Evolutionary conservation across 2,113 vertebrate genomes (phyloP), one percentile per base, ranked within the genome.

Genomic region (Vidua macroura): DNA sequence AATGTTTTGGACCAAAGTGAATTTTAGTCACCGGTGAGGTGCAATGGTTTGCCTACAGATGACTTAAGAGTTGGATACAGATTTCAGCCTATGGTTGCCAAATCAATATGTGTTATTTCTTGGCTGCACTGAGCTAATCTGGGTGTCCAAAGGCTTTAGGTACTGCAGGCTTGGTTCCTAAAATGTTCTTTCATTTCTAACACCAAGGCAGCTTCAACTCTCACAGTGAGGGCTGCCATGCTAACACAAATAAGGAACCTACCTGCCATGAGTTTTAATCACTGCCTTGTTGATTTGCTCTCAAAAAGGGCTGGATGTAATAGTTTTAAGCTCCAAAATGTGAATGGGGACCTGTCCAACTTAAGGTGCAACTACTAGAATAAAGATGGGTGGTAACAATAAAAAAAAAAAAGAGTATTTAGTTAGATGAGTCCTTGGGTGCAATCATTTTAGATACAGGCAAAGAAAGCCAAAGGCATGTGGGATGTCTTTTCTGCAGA

Each of bases 401-500:
- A 31, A 86, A 70, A 37, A 33, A 35, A 35, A 37, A 31, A 39
- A 79, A 39, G 46, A 79, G 15, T 90, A 52, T 64, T 82, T 72
- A 58, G 53, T 62, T 69, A 43, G 53, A 77, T 17, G 66, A 69
- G 35, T 63, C 62, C 37, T 90, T 60, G 59, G 70, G 85, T 91
- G 74, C 56, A 81, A 88, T 74, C 67, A 62, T 56, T 93, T 90
- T 67, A 80, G 73, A 53, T 72, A 60, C 51, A 86, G 25, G 76
- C 67, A 83, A 60, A 33, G n/a, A 78, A 60, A 91, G 83, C 56
- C 78, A 82, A 85, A 28, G 23, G 63, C 83, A 88, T 86, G 84
- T 83, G 86, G 88, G 93, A 95, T 84, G 64, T 60, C 92, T 92
- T 92, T 90, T 64, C 76, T 89, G 44, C 76, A 85, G 75, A 56